Conservation (phyloP, 2,888 invertebrate species). For the Neoscelio sp. region DNA sequence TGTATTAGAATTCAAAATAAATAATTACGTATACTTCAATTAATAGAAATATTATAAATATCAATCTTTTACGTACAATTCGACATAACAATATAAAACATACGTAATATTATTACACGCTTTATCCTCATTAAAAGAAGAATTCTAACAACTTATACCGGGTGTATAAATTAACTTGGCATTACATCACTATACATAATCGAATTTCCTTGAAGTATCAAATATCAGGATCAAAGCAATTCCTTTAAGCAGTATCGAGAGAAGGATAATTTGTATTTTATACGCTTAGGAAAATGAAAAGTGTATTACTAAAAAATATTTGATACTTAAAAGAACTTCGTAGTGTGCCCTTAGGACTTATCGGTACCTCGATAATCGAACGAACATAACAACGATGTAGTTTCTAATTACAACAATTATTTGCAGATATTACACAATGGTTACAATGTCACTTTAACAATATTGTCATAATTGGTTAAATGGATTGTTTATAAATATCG, state of each 20-base stretch:
- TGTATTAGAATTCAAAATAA: too few relatives aligned
- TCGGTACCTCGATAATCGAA: slow-evolving; percentile 18
- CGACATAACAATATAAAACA: too few relatives aligned
- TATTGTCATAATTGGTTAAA: too few relatives aligned
- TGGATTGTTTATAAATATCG: too few relatives aligned
- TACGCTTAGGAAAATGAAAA: slow-evolving; percentile 30
- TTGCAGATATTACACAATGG: background rate
- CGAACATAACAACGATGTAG: slow-evolving; percentile 5
- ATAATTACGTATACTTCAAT: too few relatives aligned
- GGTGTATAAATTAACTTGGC: background rate
- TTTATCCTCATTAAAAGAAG: too few relatives aligned
- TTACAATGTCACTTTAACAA: too few relatives aligned
- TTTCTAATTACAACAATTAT: slow-evolving; percentile 25
- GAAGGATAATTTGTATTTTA: slow-evolving; percentile 28
- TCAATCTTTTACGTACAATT: too few relatives aligned
- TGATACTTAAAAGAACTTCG: slow-evolving; percentile 24
- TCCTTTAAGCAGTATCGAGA: slow-evolving; percentile 28
- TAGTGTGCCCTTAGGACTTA: slow-evolving; percentile 28
- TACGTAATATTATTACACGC: too few relatives aligned
- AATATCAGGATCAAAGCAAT: slow-evolving; percentile 28
- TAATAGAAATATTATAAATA: too few relatives aligned
- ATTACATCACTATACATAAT: slow-evolving; percentile 13
- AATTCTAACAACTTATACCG: background rate
- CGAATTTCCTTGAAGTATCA: slow-evolving; percentile 26
- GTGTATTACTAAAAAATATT: slow-evolving; percentile 38